A percentile compares a stretch with the other conserved stretches of the same genome.
Evolutionary conservation across 2,888 invertebrate species (phyloP).

Genomic region (Anoncus sp.): DNA sequence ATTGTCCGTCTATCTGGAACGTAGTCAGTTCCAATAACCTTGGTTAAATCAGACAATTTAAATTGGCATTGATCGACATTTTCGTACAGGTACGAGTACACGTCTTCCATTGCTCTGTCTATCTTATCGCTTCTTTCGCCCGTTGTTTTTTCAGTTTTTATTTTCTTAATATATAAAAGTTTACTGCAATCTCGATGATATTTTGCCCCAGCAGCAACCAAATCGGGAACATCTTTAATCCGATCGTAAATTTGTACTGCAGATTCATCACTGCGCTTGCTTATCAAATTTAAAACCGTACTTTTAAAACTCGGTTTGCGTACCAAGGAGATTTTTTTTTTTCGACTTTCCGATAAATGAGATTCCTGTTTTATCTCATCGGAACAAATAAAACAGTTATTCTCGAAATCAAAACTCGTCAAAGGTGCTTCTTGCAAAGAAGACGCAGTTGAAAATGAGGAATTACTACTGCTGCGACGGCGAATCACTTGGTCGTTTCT

Average conservation of each 20-base stretch:
- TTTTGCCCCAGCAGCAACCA: constrained; percentile 37
- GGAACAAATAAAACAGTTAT: constrained; percentile 9
- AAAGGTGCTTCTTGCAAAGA: too few relatives aligned
- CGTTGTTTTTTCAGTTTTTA: not conserved
- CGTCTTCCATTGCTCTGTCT: constrained; percentile 36
- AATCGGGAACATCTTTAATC: constrained; percentile 14
- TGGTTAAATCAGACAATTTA: constrained; percentile 40
- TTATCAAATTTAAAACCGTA: not conserved
- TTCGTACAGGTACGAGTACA: constrained; percentile 23
- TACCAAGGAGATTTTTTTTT: too few relatives aligned
- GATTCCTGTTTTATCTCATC: not conserved
- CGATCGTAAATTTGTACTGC: constrained; percentile 8
- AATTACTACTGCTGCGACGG: too few relatives aligned
- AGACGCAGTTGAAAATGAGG: too few relatives aligned
- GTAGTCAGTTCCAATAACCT: constrained; percentile 44
- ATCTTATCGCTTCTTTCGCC: constrained; percentile 20
- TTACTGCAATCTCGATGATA: constrained; percentile 41
- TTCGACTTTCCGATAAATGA: too few relatives aligned
- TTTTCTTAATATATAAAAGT: not conserved
- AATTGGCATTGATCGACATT: constrained; percentile 56
- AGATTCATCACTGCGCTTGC: not conserved
- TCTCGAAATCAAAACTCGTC: not conserved
- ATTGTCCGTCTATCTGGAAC: constrained; percentile 52
- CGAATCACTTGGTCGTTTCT: too few relatives aligned
- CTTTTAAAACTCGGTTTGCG: too few relatives aligned